Base-by-base conservation (phyloP, 2,888 invertebrate genomes). In the Trissoscelio sp. region DNA sequence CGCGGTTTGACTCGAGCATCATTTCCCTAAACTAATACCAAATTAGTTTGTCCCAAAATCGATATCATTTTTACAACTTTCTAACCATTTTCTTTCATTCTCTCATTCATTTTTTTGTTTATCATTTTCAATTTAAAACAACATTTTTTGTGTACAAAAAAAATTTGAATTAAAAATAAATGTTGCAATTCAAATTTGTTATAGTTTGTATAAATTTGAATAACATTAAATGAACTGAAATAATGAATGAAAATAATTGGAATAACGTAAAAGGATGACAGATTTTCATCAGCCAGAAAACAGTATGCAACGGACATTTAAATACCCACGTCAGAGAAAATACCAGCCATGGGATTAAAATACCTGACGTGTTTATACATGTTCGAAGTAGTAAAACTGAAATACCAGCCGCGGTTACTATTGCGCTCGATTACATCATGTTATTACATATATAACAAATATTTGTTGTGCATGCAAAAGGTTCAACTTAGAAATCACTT, bases 281-380 rank as follows among this genome's bases (percentile, higher is more conserved):
- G 11, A 60, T 20, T 70, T 70, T 2, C 70, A 31, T 60, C 60
- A 60, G n/a, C 20, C 55, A 16, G 16, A 58, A 18, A 16, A 22
- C 51, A 28, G 14, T 16, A 2, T 16, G 46, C 20, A 22, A 7
- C 31, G 31, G 48, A 42, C 28, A 51, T 60, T 72, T 60, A 72
- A 60, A 72, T 60, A 14, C 22, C 37, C 37, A 31, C 60, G 48
- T 60, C 51, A 60, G 60, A 62, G 51, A 53, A 72, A 51, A 72
- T 72, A 58, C 60, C 72, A 24, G 20, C 12, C 74, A 66, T 57
- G 55, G 57, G 57, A 57, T 57, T 74, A 57, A 57, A 74, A 74
- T 64, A 48, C 48, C 57, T 57, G 22, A 46, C 73, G 73, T 37
- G 62, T 73, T 64, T 62, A 16, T 39, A 73, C 64, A 18, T 20